A percentile compares a stretch with the other conserved stretches of the same genome.
phyloP scores from a whole-genome alignment of 1,140 invertebrate species.

The Lamellibrachia luymesi region DNA sequence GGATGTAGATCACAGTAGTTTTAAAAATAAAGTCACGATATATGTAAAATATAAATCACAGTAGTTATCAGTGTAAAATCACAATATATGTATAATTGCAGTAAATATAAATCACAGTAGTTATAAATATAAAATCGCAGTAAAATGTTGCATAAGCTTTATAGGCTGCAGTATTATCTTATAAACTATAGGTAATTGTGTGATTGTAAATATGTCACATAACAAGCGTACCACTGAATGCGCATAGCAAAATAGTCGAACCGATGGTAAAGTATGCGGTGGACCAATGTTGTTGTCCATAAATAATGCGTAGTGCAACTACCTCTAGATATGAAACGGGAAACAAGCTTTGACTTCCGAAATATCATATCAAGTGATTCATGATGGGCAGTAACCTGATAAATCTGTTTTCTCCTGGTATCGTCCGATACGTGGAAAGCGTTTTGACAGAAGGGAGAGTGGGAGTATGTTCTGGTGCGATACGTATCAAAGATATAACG shows the following conservation, averaged over 20 bases:
- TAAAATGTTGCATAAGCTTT: too few species aligned
- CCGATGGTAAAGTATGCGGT: neutral
- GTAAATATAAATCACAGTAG: too few species aligned
- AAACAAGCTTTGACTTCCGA: neutral
- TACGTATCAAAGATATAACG: slow-evolving; percentile 11
- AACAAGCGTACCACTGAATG: neutral
- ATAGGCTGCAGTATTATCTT: too few species aligned
- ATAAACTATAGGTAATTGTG: too few species aligned
- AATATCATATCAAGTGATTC: neutral
- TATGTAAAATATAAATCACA: too few species aligned
- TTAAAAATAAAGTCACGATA: too few species aligned
- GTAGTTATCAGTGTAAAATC: too few species aligned
- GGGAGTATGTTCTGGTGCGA: slow-evolving; percentile 8
- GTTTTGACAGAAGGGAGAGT: slow-evolving; percentile 13
- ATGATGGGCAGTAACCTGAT: slow-evolving; percentile 4
- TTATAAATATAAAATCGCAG: too few species aligned
- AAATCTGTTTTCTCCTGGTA: slow-evolving; percentile 12
- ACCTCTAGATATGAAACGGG: neutral
- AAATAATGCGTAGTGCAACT: neutral
- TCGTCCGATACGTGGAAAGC: neutral
- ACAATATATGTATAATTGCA: too few species aligned
- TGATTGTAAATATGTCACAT: neutral
- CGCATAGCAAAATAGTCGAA: neutral
- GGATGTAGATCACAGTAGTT: too few species aligned
- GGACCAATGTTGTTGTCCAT: neutral